Base-by-base conservation (phyloP, 30 jellyfish, hydroid and myxozoan genomes). In the Aurelia sp. region DNA sequence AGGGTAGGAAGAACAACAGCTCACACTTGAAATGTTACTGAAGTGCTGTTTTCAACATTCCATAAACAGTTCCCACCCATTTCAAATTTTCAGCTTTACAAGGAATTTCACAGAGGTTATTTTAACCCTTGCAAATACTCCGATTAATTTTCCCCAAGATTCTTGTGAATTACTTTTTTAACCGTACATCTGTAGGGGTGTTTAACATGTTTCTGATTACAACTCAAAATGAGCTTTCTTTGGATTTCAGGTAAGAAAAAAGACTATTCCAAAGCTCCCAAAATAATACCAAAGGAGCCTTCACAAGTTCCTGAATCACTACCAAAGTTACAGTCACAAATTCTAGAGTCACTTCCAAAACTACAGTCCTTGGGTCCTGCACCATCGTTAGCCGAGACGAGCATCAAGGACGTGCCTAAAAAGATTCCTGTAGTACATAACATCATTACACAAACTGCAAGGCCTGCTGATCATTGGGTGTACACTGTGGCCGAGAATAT, bases 381-480 rank as follows among this genome's bases (percentile, higher is more conserved):
- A 5, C 55, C 55, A 5, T 44, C 55, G 2, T 13, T 44, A 8
- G 15, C 55, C 55, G 55, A 63, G 18, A 4, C 67, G 20, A 44
- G 24, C 13, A 40, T 22, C 67, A 40, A 78, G 33, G 63, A n/a
- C 47, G 47, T 48, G 53, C 78, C 55, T 67, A 44, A 44, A 44
- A 44, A 44, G 55, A 44, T 44, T 8, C 70, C 62, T 13, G 67
- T 27, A 33, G 55, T 38, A 13, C 41, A 38, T 13, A 21, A 17
- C 17, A 18, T 41, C 31, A 12, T 59, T 33, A 21, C 69, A 59
- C 33, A 38, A 13, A 7, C 81, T 33, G 20, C 66, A 60, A 63
- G 24, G 30, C 92, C 92, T 35, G 92, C 92, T 1, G 92, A 82
- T 61, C 92, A 82, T 51, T 82, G 92, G 92, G 86, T 72, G 17